Conservation (phyloP, 2,113 vertebrate species). For the Cephalopterus ornatus region DNA sequence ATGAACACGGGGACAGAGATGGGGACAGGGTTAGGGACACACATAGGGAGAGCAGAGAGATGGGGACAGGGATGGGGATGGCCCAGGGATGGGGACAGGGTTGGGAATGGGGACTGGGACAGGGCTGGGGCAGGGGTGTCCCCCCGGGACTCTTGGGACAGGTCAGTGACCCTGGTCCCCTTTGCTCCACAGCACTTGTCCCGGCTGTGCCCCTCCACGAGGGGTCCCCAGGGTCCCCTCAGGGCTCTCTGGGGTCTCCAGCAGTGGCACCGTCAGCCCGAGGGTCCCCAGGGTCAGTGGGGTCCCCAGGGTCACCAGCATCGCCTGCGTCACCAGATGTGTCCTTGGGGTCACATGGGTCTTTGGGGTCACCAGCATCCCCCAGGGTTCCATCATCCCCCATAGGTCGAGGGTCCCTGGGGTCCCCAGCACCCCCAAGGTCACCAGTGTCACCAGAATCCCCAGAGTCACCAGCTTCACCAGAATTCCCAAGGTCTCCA, state of each 20-base stretch:
- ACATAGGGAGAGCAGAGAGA: no score
- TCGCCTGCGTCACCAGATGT: neutral
- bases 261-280: neutral
- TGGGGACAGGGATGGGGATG: neutral
- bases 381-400: neutral
- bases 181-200: constrained; percentile 9
- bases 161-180: neutral
- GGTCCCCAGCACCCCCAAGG: neutral
- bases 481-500: neutral
- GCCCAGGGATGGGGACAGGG: no score
- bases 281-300: neutral
- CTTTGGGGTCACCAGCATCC: neutral
- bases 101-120: no score
- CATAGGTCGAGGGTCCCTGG: neutral
- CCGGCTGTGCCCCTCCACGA: neutral
- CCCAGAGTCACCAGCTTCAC: neutral
- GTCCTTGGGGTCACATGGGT: neutral
- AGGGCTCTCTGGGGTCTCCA: neutral
- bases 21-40: neutral
- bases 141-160: fast-evolving
- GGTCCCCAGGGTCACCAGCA: neutral
- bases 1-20: neutral
- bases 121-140: neutral
- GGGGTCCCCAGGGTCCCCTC: neutral
- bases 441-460: neutral